A percentile compares a stretch with the other conserved stretches of the same genome.
Evolutionary conservation across 2,888 invertebrate species (phyloP).

Genomic region (Nomada hirtipes): DNA sequence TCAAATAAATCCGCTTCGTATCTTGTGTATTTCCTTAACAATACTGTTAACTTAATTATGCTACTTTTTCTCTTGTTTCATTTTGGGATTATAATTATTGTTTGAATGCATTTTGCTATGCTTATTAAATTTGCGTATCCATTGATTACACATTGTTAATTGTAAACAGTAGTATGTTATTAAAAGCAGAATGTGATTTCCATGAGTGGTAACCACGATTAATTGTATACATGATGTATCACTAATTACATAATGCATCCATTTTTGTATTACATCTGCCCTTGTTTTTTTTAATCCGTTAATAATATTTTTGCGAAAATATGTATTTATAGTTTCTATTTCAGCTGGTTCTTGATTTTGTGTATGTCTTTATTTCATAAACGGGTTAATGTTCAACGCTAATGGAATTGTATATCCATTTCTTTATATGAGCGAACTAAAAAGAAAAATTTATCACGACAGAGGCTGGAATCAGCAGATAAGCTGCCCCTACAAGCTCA

Average conservation of each 20-base stretch:
- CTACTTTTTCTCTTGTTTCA: not conserved
- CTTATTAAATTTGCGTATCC: slow-evolving; percentile 3
- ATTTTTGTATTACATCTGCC: slow-evolving; percentile 6
- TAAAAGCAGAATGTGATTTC: not conserved
- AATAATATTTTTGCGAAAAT: slow-evolving; percentile 3
- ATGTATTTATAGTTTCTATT: not conserved
- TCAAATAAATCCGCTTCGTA: not conserved
- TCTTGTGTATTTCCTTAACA: not conserved
- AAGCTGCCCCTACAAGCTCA: slow-evolving; percentile 30
- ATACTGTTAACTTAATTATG: not conserved
- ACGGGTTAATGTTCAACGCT: not conserved
- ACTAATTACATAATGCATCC: slow-evolving; percentile 25
- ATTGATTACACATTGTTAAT: not conserved
- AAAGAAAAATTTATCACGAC: not conserved
- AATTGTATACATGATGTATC: not conserved
- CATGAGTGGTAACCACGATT: not conserved
- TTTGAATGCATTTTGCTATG: not conserved
- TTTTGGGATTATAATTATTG: not conserved
- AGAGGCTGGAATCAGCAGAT: slow-evolving; percentile 32
- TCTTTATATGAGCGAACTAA: not conserved
- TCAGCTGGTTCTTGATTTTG: not conserved
- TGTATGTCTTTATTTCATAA: not conserved
- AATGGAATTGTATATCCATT: not conserved
- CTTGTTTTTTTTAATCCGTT: not conserved
- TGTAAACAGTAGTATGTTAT: not conserved